Base-by-base conservation (phyloP, 2,797 vertebrate species). In the Geotria australis region DNA sequence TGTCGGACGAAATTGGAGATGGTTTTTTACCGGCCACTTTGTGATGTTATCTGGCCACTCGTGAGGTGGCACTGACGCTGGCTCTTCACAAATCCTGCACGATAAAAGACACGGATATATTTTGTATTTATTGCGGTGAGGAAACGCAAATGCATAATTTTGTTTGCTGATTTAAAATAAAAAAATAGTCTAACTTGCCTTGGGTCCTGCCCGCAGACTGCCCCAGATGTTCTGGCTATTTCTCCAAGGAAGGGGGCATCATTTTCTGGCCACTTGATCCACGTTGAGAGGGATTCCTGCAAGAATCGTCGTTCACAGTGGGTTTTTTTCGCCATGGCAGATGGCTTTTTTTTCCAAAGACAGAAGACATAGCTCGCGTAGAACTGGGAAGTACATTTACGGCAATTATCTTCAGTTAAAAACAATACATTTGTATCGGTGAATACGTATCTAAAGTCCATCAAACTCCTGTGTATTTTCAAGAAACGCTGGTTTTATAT, bases 31-130 rank as follows among this genome's bases (percentile, higher is more conserved):
- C 58, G 91, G 91, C 89, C 91, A 98, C 67, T 77, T 79, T 68
- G 85, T 89, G 76, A 98, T 93, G 73, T 98, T 88, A 63, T 96
- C 86, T 1, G 85, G 76, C 91, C 89, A 96, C 63, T 91, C 83
- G 0, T 95, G 91, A 1, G 89, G 89, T 2, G 81, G 72, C 64
- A 79, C 82, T 0, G 89, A 96, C 58, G 85, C 89, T 3, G 89
- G 89, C 65, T 96, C 88, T 61, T 84, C 76, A 66, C 91, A 98
- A 57, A 81, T 81, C 65, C 91, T 98, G 65, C 47, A 49, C 53
- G 47, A 60, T 63, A 59, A 63, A 57, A 47, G 57, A n/a, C 38
- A 46, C 48, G 14, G 10, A 10, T 14, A 9, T 6, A 7, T 51
- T 51, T 11, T 2, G 51, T 11, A 11, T 51, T 11, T 5, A 51